Base-by-base conservation (phyloP, 2,113 vertebrate genomes). In the Chionodraco myersi region DNA sequence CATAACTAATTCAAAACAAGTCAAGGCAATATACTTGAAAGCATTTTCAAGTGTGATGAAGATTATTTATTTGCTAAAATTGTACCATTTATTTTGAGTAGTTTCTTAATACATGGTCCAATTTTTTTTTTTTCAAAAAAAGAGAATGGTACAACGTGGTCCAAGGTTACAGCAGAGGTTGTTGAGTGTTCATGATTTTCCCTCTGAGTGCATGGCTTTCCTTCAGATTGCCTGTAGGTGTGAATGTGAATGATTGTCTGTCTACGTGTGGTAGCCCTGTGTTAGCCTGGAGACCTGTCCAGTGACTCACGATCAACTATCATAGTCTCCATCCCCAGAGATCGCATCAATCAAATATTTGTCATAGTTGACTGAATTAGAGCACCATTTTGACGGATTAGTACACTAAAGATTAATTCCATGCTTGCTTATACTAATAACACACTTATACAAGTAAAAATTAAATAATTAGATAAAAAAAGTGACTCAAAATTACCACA, bases 161-260 rank as follows among this genome's bases (percentile, higher is more conserved):
- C 10, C 18, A 62, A 18, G 6, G 21, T 41, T 21, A 73, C 5
- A 41, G 6, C 30, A 53, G 23, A 3, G 14, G 15, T 36, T 60
- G 57, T 9, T 34, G 14, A 59, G 57, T 59, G 30, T 59, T 3
- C 57, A 34, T 59, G 21, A 16, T 15, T 2, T 4, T 7, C 45
- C 7, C 1, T 1, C 2, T 45, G 23, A 1, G 7, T 36, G 30
- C 3, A 0, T 41, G 30, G 2, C 7, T 21, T 23, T 21, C 12
- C 12, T 10, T 52, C 1, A 1, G 13, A 36, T n/a, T 26, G 41
- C 5, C 23, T 16, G 7, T 18, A 58, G 34, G n/a, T 30, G 16
- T 41, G 30, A 66, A 23, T 58, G 26, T 77, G 47, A 81, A 49
- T 10, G 51, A n/a, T 41, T 44, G 66, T 70, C 36, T 57, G 1